These are phyloP conservation scores for Willisornis vidua DNA, from an alignment of 2,113 vertebrate species.

Conservation along the genomic window DNA sequence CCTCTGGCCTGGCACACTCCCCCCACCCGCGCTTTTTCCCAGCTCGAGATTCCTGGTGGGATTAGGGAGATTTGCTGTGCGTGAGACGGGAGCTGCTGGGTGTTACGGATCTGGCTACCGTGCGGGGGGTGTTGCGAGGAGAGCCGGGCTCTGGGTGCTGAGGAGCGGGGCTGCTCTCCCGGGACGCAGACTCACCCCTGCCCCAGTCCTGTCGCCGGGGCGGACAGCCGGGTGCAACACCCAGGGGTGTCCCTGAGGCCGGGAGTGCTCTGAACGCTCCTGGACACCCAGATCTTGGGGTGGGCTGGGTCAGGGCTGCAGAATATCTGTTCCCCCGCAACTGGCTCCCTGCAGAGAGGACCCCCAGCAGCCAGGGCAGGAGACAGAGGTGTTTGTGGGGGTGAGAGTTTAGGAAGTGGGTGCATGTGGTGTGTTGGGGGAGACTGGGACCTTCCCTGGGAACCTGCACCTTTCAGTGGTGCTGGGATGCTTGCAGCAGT, in stretches of 20 bases:
- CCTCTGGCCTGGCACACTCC: not conserved
- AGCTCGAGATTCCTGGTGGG: not conserved
- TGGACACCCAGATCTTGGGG: not conserved
- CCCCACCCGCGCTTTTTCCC: not conserved
- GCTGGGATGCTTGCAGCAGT: accelerated
- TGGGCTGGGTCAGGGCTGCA: not conserved
- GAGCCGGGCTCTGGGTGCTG: not conserved
- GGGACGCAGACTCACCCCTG: accelerated
- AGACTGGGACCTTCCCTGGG: accelerated
- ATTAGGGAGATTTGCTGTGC: constrained; percentile 41
- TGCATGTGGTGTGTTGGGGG: not conserved
- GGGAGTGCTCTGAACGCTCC: not conserved
- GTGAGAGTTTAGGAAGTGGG: not conserved
- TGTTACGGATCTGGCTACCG: not conserved
- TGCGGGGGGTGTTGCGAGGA: not conserved
- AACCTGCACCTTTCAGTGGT: not conserved
- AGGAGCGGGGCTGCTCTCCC: not conserved
- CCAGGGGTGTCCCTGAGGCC: not conserved
- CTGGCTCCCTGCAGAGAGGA: not conserved
- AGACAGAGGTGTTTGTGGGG: not conserved
- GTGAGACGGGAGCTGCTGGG: constrained; percentile 3
- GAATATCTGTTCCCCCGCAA: not conserved
- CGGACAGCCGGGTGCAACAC: not conserved
- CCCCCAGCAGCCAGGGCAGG: not conserved
- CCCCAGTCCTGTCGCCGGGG: not conserved